Evolutionary conservation across 2,113 vertebrate species (phyloP).

Genomic region (Mastomys coucha): DNA sequence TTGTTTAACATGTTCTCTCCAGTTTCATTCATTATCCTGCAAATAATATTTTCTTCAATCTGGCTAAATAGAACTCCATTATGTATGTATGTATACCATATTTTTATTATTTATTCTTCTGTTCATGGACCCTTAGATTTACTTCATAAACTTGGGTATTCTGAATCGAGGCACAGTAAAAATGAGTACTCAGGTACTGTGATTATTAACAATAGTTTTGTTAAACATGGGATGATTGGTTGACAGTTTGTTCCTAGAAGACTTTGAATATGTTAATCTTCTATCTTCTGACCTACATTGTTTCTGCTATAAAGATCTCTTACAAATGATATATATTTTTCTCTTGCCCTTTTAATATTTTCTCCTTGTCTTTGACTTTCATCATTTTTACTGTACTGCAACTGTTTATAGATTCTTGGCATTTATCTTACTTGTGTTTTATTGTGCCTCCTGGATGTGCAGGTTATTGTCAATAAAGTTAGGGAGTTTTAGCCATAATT

Average conservation of each 20-base stretch:
- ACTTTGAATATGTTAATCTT: neutral
- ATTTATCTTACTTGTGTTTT: neutral
- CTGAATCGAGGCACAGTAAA: neutral
- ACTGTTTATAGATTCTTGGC: neutral
- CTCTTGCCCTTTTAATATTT: neutral
- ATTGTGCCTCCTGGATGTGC: neutral
- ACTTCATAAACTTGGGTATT: neutral
- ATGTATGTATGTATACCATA: neutral
- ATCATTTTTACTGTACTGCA: neutral
- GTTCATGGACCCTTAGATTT: neutral
- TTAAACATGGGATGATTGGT: neutral
- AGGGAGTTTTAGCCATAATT: neutral
- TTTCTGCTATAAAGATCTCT: neutral
- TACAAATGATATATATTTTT: neutral
- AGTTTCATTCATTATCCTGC: neutral
- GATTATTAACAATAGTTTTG: neutral
- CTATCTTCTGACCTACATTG: neutral
- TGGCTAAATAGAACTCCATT: neutral
- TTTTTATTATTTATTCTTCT: neutral
- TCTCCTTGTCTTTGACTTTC: neutral
- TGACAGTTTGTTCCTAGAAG: neutral
- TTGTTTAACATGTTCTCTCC: neutral
- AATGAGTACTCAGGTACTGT: neutral
- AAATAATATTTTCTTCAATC: neutral
- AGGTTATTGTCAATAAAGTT: neutral